Base-by-base conservation (phyloP, 2,113 vertebrate species). In the Hoplias malabaricus region DNA sequence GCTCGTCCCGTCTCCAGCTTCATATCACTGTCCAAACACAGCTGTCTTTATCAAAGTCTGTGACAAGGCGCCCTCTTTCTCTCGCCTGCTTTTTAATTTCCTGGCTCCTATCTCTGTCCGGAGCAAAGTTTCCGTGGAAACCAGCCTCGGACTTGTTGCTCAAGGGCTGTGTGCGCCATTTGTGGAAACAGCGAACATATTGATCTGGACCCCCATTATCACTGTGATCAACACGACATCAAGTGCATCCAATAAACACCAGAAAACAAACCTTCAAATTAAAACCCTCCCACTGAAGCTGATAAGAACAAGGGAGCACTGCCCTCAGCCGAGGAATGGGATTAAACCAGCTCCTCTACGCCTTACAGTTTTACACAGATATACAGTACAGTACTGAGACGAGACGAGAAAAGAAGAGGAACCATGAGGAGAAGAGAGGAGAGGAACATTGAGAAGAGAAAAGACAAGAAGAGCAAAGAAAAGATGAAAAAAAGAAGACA, bases 51-150 rank as follows among this genome's bases (percentile, higher is more conserved):
- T 92, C 90, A 84, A n/a, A 79, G 82, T 85, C 61, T 5, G 78
- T 79, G 84, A 69, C 33, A 42, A 70, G 34, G 34, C 40, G 43
- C 82, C 29, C 31, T 77, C 40, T 53, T 84, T 83, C 65, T 66
- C 73, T 67, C 74, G 31, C 57, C 6, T 50, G 40, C 75, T 80
- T 88, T 91, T 92, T 92, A 83, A 93, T 93, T 93, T 93, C 92
- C 92, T 93, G 90, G 31, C 82, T 77, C 59, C 69, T 90, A 91
- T 92, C 88, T 85, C 82, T 62, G 14, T 38, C 57, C 59, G 21
- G 11, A 13, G 62, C 48, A 68, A 36, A 75, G 75, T 84, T 85
- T 82, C 71, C 48, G 29, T 40, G 73, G 80, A 79, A 78, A 84
- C 87, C 69, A 54, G 34, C 38, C 54, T 62, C 42, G 40, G 70